A percentile compares a stretch with the other conserved stretches of the same genome.
Conservation (phyloP, 2,797 vertebrate species). For the Argya squamiceps region DNA sequence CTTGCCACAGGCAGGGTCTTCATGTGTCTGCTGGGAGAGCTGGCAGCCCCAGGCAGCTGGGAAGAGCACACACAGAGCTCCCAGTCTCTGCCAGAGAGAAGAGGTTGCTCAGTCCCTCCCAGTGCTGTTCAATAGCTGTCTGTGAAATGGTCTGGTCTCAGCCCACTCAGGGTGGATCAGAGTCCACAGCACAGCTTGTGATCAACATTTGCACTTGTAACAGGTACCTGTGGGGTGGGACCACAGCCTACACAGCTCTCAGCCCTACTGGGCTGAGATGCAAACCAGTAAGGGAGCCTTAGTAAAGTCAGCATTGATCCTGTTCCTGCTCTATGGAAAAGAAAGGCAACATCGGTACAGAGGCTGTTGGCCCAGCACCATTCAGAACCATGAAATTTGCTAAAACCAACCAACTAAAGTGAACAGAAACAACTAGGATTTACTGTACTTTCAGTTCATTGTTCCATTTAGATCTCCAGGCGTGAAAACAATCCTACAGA, state of each 20-base stretch:
- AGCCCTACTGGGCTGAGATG: not conserved
- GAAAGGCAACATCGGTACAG: accelerated
- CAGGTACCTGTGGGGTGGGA: not conserved
- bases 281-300: not conserved
- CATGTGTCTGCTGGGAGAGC: not conserved
- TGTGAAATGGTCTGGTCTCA: not conserved
- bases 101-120: not conserved
- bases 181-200: not conserved
- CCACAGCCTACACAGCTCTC: not conserved
- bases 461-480: not conserved
- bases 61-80: not conserved
- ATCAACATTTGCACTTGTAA: not conserved
- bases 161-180: not conserved
- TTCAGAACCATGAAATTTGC: not conserved
- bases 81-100: not conserved
- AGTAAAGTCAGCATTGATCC: not conserved
- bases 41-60: not conserved
- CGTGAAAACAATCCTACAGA: not conserved
- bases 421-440: not conserved
- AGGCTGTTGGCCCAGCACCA: not conserved
- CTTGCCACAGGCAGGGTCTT: not conserved
- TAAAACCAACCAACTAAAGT: not conserved
- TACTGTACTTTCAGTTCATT: not conserved
- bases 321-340: not conserved
- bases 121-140: accelerated